Percentiles rank a stretch among this genome's conserved stretches.
Conservation (phyloP, 2,888 invertebrate genomes). For the Apotomis betuletana region DNA sequence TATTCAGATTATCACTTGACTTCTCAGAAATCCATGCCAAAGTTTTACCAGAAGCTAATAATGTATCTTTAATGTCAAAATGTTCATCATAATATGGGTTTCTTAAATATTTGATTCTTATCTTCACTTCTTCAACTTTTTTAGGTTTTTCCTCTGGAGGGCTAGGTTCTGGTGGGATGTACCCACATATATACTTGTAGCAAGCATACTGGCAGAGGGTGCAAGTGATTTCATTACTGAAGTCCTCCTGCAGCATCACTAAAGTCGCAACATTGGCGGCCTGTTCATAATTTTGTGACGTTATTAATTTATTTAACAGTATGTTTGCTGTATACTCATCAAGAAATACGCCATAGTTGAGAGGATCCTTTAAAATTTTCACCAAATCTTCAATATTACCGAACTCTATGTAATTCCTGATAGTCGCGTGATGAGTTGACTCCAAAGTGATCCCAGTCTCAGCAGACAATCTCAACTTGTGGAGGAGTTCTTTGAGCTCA, state of each 20-base stretch:
- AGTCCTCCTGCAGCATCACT: conserved; percentile 95
- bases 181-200: conserved; percentile 85
- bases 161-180: conserved; percentile 51
- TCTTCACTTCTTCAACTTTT: conserved; percentile 86
- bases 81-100: conserved; percentile 95
- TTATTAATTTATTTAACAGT: conserved; percentile 90
- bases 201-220: conserved; percentile 89
- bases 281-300: conserved; percentile 85
- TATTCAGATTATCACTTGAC: conserved; percentile 76
- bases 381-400: conserved; percentile 86
- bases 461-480: conserved; percentile 88
- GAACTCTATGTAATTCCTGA: conserved; percentile 83
- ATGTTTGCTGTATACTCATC: conserved; percentile 91
- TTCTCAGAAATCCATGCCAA: conserved; percentile 85
- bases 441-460: conserved; percentile 88
- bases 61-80: conserved; percentile 90
- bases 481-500: conserved; percentile 88
- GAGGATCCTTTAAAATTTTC: conserved; percentile 89
- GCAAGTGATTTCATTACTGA: conserved; percentile 87
- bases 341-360: conserved; percentile 96
- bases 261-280: conserved; percentile 91
- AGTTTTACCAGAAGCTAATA: conserved; percentile 92
- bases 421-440: conserved; percentile 92
- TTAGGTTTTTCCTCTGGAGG: conserved; percentile 57
- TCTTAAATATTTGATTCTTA: conserved; percentile 90